Evolutionary conservation across 1,140 invertebrate genomes (phyloP).

Genomic region (Listronotus bonariensis): DNA sequence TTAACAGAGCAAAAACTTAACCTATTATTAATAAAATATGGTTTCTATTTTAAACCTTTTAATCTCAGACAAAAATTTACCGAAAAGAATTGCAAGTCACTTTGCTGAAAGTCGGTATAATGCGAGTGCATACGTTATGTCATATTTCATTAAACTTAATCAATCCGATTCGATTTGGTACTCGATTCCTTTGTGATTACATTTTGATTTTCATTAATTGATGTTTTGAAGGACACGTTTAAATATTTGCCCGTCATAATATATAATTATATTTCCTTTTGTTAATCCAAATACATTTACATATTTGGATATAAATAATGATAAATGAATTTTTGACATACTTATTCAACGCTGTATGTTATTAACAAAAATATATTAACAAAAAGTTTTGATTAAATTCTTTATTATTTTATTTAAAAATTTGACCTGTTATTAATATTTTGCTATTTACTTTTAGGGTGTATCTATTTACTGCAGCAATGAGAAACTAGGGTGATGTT

Average conservation of each 20-base stretch:
- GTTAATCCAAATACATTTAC: constrained; percentile 15
- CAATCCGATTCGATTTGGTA: constrained; percentile 34
- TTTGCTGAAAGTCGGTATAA: constrained; percentile 36
- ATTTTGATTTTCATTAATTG: constrained; percentile 38
- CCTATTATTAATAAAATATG: no score
- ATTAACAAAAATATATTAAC: no score
- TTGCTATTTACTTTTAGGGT: no score
- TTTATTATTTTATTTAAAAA: no score
- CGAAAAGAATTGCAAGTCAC: constrained; percentile 23
- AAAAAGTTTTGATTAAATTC: no score
- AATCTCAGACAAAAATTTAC: no score
- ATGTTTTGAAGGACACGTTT: constrained; percentile 36
- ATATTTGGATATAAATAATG: constrained; percentile 21
- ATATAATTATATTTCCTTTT: constrained; percentile 38
- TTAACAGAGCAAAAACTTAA: no score
- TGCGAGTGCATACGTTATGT: constrained; percentile 39
- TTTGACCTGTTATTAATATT: no score
- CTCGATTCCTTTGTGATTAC: constrained; percentile 38
- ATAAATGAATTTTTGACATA: constrained; percentile 14
- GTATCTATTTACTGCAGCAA: no score
- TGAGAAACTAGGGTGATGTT: no score
- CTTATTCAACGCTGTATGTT: not conserved
- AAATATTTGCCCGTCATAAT: constrained; percentile 39
- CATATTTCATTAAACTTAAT: constrained; percentile 42
- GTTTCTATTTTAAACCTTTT: no score